These are phyloP conservation scores for Rhopalosiphum padi DNA, from an alignment of 1,140 invertebrate genomes.

Conservation along the genomic window DNA sequence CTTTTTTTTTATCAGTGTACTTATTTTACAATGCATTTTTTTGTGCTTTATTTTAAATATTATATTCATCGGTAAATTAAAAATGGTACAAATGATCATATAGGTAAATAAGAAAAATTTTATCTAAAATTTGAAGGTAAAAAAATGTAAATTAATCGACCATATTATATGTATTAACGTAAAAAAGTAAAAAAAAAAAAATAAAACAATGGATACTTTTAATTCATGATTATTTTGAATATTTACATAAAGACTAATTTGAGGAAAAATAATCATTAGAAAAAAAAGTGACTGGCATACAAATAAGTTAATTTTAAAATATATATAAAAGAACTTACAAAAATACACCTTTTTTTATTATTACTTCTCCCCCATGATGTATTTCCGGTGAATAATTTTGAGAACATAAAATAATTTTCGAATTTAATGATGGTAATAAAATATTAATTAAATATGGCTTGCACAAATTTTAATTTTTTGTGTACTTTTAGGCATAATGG, in stretches of 20 bases:
- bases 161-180: neutral
- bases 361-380: neutral
- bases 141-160: neutral
- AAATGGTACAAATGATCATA: neutral
- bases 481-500: neutral
- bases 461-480: neutral
- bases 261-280: constrained; percentile 2
- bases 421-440: neutral
- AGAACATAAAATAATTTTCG: neutral
- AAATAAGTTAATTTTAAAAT: neutral
- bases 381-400: neutral
- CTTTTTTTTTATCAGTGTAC: neutral
- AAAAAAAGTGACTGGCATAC: neutral
- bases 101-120: neutral
- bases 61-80: neutral
- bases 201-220: neutral
- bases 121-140: neutral
- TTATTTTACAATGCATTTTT: neutral
- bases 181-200: neutral
- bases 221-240: neutral
- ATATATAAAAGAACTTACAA: neutral
- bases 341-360: neutral
- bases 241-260: neutral
- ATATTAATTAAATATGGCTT: neutral
- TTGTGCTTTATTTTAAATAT: neutral